phyloP scores from a whole-genome alignment of 2,888 invertebrate species.

The Autographa gamma region DNA sequence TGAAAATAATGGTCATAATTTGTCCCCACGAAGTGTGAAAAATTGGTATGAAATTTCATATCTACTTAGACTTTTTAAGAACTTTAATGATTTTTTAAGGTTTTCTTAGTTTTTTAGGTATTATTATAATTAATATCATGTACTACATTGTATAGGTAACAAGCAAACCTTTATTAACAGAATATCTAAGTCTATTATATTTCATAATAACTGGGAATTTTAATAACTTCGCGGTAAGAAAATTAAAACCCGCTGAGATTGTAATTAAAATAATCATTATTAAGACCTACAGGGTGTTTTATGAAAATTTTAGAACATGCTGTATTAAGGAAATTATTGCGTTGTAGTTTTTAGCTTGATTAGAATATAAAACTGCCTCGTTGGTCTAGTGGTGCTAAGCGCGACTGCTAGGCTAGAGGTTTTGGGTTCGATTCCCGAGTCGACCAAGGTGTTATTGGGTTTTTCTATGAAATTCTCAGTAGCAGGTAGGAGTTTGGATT shows the following conservation, averaged over 20 bases:
- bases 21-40: no score
- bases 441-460: no score
- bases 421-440: no score
- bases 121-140: neutral
- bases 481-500: no score
- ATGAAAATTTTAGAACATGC: neutral
- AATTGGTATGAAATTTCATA: no score
- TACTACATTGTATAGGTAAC: neutral
- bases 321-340: neutral
- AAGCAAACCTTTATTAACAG: neutral
- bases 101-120: neutral
- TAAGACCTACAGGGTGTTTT: neutral
- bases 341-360: no score
- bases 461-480: no score
- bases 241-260: constrained; percentile 6
- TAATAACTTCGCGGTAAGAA: neutral
- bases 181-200: constrained; percentile 1
- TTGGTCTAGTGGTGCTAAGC: no score
- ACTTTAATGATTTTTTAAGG: neutral
- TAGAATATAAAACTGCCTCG: no score
- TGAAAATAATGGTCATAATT: no score
- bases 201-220: neutral
- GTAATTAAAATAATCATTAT: constrained; percentile 7
- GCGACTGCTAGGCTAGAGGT: no score
- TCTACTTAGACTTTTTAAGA: neutral